Percentiles rank a stretch among this genome's conserved stretches.
These are phyloP conservation scores for Opisthocomus hoazin DNA, from an alignment of 2,113 vertebrate genomes.

Conservation along the genomic window DNA sequence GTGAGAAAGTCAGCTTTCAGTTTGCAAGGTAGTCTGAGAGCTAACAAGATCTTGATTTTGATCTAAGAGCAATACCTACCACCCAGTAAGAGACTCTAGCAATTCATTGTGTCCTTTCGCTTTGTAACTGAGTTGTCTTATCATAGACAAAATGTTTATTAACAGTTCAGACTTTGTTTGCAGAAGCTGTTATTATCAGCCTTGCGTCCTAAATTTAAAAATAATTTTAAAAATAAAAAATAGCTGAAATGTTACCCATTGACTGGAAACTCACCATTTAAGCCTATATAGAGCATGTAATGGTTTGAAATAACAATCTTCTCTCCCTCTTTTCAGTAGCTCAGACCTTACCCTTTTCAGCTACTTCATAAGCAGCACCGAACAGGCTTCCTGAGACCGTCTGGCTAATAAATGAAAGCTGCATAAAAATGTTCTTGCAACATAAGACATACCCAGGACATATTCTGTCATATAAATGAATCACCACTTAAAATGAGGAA, in stretches of 20 bases:
- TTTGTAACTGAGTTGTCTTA: background rate
- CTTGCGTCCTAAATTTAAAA: background rate
- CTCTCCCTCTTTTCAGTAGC: background rate
- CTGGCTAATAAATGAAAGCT: background rate
- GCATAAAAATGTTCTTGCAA: background rate
- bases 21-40: background rate
- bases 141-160: background rate
- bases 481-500: conserved; percentile 4
- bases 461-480: conserved; percentile 13
- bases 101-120: background rate
- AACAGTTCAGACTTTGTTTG: background rate
- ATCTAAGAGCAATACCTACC: background rate
- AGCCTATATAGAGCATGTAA: background rate
- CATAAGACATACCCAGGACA: background rate
- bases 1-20: background rate
- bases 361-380: background rate
- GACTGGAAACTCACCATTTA: background rate
- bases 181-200: background rate
- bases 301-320: background rate
- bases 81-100: background rate
- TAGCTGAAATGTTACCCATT: background rate
- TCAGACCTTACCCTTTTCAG: background rate
- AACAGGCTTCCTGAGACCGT: background rate
- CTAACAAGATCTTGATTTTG: background rate
- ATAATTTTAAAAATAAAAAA: background rate